Conservation (phyloP, 2,113 vertebrate genomes). For the Gila orcuttii region DNA sequence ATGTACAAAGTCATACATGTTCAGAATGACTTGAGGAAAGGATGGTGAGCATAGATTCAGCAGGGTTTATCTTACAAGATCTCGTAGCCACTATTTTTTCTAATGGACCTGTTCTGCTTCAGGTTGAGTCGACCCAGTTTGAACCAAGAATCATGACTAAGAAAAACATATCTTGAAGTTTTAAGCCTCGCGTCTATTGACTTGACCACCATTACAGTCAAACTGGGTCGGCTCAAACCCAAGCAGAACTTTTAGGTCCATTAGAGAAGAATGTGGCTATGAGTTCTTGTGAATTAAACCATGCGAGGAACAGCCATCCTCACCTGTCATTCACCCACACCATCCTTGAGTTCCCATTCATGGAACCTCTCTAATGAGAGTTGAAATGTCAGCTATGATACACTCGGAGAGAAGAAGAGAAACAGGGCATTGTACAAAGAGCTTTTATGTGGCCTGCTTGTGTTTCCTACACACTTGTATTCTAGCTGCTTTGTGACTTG, state of each 20-base stretch:
- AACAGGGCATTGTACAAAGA: slow-evolving; percentile 77
- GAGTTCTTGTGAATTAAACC: slow-evolving; percentile 22
- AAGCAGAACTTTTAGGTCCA: slow-evolving; percentile 32
- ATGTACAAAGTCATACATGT: background rate
- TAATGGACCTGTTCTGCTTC: no score
- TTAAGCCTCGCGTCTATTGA: background rate
- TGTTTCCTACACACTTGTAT: slow-evolving; percentile 78
- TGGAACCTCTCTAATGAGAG: slow-evolving; percentile 76
- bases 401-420: slow-evolving; percentile 74
- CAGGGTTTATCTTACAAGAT: no score
- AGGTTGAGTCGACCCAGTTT: no score
- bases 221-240: background rate
- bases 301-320: slow-evolving; percentile 23
- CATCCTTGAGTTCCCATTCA: slow-evolving; percentile 76
- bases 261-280: slow-evolving; percentile 36
- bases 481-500: slow-evolving; percentile 82
- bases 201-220: background rate
- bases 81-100: no score
- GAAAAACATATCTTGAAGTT: background rate
- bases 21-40: background rate
- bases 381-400: slow-evolving; percentile 76
- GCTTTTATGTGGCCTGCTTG: slow-evolving; percentile 66
- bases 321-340: background rate
- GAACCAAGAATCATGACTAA: background rate
- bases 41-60: no score